Base-by-base conservation (phyloP, 1,140 invertebrate genomes). In the Leptestheria dahalacensis region DNA sequence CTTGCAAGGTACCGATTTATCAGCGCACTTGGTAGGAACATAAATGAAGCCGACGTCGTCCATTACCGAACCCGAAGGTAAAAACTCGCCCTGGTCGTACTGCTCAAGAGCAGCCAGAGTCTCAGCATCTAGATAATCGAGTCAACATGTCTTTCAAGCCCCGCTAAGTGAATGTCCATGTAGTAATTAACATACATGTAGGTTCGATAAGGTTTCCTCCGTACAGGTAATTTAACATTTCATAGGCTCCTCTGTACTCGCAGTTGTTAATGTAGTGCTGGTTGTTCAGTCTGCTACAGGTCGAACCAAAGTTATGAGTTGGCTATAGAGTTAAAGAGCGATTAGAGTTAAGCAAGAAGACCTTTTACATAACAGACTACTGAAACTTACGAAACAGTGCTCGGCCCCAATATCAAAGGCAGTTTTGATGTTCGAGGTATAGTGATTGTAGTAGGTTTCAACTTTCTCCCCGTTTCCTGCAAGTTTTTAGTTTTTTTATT, bases 141-240 rank as follows among this genome's bases (percentile, higher is more conserved):
- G n/a, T n/a, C n/a, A n/a, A n/a, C n/a, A n/a, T n/a, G n/a, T n/a
- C n/a, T n/a, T n/a, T n/a, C n/a, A n/a, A n/a, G n/a, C n/a, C n/a
- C n/a, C n/a, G n/a, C n/a, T n/a, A n/a, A n/a, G n/a, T n/a, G n/a
- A n/a, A n/a, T n/a, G n/a, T n/a, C n/a, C n/a, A n/a, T n/a, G n/a
- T n/a, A n/a, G n/a, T n/a, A n/a, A n/a, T n/a, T n/a, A n/a, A n/a
- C n/a, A 56, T 56, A 56, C 53, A 23, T 20, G 53, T 47, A 11
- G 67, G 67, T 29, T 59, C 21, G 15, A 11, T 28, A 10, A 67
- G 55, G n/a, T 58, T 49, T 47, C 67, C 67, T 12, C 69, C 69
- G 62, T 74, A 72, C 18, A 75, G 65, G 52, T 67, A 64, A 60
- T 72, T 72, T 0, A 75, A 63, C 24, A 72, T 64, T 33, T 73